Conservation (phyloP, 2,888 invertebrate genomes). For the Tricholauxania praeusta region DNA sequence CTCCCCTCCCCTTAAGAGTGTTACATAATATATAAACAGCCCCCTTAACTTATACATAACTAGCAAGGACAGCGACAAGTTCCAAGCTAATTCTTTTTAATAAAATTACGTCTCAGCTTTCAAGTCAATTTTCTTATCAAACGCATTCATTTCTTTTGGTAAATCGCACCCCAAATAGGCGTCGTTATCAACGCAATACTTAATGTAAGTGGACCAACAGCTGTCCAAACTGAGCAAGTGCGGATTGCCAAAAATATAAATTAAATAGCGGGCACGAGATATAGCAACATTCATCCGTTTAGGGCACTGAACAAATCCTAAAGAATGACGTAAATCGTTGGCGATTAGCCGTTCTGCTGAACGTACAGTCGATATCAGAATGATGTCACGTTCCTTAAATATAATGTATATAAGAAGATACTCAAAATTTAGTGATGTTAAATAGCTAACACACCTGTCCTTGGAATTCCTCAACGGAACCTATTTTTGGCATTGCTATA, state of each 20-base stretch:
- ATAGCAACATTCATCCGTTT: conserved; percentile 91
- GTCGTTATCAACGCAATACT: conserved; percentile 73
- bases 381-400: conserved; percentile 69
- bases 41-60: too few species aligned
- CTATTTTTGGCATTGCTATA: conserved; percentile 74
- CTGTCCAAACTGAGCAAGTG: conserved; percentile 75
- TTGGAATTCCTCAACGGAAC: conserved; percentile 89
- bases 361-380: conserved; percentile 80
- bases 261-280: conserved; percentile 81
- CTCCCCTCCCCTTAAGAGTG: too few species aligned
- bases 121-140: not conserved
- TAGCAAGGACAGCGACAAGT: too few species aligned
- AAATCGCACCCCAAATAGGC: conserved; percentile 80
- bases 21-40: too few species aligned
- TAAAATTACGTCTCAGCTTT: not conserved
- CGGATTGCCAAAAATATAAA: conserved; percentile 88
- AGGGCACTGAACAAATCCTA: conserved; percentile 81
- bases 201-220: conserved; percentile 77
- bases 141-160: conserved; percentile 58
- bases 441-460: conserved; percentile 75
- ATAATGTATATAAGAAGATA: not conserved
- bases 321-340: conserved; percentile 69
- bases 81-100: not conserved
- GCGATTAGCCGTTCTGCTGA: conserved; percentile 67
- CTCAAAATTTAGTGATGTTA: not conserved